Evolutionary conservation across 2,888 invertebrate species (phyloP), one percentile per base, ranked within the genome.

Genomic region (Xiphydria camelus): DNA sequence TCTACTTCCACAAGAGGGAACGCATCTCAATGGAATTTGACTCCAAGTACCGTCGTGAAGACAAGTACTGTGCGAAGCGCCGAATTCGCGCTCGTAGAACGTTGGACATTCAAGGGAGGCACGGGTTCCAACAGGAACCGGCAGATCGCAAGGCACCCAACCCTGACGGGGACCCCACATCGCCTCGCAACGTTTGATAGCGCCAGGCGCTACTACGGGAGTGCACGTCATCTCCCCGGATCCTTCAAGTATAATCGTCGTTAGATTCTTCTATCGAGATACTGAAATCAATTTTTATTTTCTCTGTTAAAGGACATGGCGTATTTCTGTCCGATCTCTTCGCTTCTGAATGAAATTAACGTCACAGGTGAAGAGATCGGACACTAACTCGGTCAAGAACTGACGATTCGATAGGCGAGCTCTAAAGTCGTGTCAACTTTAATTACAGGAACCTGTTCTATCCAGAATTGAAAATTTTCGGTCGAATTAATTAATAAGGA

Each of bases 1-100:
- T 17, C 58, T 51, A n/a, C 53, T 25, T 17, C 68, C 67, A 38
- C 63, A 70, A 57, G 69, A 64, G 37, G 77, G 76, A 46, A 58
- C 57, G 47, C 78, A 77, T 41, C 62, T 61, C n/a, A 77, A 57
- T 12, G 67, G 53, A n/a, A 54, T 49, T 44, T 68, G 66, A 42
- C 62, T 76, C 78, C 78, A 78, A 2, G 66, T 69, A 2, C 78
- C 78, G 57, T 77, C 75, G 32, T 61, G 58, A 47, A 75, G 71
- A 47, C 77, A 77, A 22, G 62, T 61, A 25, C 66, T 57, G 20
- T 62, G 56, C 4, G 55, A 53, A 17, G 74, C 56, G 14, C 59
- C 59, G 22, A 43, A 54, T 26, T 50, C 49, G 9, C 73, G 64
- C 19, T 66, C 61, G 47, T 77, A 77, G 49, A 67, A 73, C 2